Evolutionary conservation across 92 coral and sea anemone species (phyloP).

Genomic region (Zoanthus sociatus): DNA sequence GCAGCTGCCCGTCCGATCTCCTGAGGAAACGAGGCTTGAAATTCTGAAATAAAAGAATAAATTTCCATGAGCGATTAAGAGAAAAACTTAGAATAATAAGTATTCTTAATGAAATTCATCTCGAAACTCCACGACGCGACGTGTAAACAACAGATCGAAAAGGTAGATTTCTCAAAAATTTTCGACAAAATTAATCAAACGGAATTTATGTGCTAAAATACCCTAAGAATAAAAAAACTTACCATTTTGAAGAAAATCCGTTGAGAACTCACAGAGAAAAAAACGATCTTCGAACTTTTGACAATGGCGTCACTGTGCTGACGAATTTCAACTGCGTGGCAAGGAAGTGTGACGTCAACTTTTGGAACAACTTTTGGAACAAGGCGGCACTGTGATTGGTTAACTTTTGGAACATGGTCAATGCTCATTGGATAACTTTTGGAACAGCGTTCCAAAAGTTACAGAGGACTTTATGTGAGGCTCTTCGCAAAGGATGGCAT

Average conservation of each 20-base stretch:
- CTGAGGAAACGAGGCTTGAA: background rate
- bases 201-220: background rate
- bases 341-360: background rate
- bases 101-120: background rate
- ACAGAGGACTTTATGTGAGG: too few relatives aligned
- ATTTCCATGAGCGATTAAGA: background rate
- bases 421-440: too few relatives aligned
- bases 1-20: background rate
- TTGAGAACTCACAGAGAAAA: background rate
- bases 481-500: too few relatives aligned
- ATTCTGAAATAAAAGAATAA: constrained; percentile 1
- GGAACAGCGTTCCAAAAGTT: too few relatives aligned
- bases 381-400: background rate
- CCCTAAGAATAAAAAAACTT: background rate
- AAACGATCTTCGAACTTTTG: background rate
- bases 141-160: background rate
- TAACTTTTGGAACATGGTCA: background rate
- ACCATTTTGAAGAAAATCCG: background rate
- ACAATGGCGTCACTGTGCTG: background rate
- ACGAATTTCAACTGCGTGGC: background rate
- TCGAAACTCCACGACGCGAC: background rate
- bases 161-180: background rate
- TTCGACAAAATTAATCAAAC: background rate
- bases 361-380: background rate
- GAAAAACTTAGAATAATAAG: too few relatives aligned